Base-by-base conservation (phyloP, 1,140 invertebrate genomes). In the Tyrophagus putrescentiae region DNA sequence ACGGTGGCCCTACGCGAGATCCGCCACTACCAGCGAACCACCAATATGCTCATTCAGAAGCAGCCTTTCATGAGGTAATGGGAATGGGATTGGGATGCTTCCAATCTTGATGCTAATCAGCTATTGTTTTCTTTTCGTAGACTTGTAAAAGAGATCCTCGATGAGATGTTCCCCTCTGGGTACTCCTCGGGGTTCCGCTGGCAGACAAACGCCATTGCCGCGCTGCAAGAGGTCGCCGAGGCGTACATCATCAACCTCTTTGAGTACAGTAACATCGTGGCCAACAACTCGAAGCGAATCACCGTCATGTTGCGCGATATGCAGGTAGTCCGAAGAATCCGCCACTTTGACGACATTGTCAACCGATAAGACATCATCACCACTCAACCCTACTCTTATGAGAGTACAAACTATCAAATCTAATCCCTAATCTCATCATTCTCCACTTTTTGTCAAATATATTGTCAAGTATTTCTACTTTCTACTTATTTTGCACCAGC, bases 41-140 rank as follows among this genome's bases (percentile, higher is more conserved):
- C 85, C 28, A 85, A 89, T 66, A 76, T 84, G 70, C 69, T 89
- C n/a, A 78, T 76, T 66, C 67, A 72, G 56, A 76, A 76, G 64
- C 59, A 76, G 60, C 75, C 74, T 33, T 75, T 75, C 68, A 13
- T 31, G 11, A 29, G 52, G 52, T 54, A 54, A 48, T 6, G 28
- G n/a, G n/a, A 39, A 11, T 13, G 11, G n/a, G n/a, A 39, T 13
- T 39, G n/a, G n/a, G 11, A 13, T 39, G 28, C 6, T 48, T 48
- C 11, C 28, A 5, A 5, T 5, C 28, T 48, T 5, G 28, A 48
- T 48, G 6, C 21, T n/a, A 53, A 27, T 53, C 34, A 7, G 29
- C 34, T 53, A 53, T 9, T 48, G 11, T 7, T 7, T 48, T 48
- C 11, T 7, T 58, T 57, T n/a, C 16, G 4, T 31, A 48, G 58